A percentile compares a stretch with the other conserved stretches of the same genome.
Conservation (phyloP, 2,797 vertebrate species). For the Pangasius mekongensis region DNA sequence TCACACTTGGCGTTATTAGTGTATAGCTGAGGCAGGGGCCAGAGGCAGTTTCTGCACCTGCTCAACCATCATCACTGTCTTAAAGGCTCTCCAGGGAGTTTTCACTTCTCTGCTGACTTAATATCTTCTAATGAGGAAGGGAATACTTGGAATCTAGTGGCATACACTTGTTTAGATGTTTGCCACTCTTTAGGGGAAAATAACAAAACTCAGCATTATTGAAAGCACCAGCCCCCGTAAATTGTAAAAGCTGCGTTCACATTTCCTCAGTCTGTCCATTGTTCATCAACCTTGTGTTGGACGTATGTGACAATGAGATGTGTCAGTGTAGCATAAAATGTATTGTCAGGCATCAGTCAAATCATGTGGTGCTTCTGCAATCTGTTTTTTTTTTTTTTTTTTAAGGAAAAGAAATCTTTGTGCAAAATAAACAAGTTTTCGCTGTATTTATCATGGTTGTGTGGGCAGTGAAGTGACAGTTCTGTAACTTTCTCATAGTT, state of each 20-base stretch:
- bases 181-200: conserved; percentile 1
- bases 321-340: conserved; percentile 13
- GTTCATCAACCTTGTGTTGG: conserved; percentile 48
- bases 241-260: conserved; percentile 26
- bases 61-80: conserved; percentile 45
- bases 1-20: conserved; percentile 48
- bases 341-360: conserved; percentile 51
- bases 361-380: conserved; percentile 38
- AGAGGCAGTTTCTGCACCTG: conserved; percentile 49
- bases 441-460: conserved; percentile 28
- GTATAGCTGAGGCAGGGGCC: conserved; percentile 35
- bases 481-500: conserved; percentile 43
- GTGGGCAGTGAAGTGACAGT: conserved; percentile 36
- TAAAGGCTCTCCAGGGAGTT: conserved; percentile 43
- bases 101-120: conserved; percentile 54
- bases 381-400: conserved; percentile 2
- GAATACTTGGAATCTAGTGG: conserved; percentile 45
- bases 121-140: conserved; percentile 55
- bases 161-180: conserved; percentile 33
- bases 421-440: conserved; percentile 42
- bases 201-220: neutral
- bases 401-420: neutral
- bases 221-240: conserved; percentile 14
- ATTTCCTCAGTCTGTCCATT: conserved; percentile 46
- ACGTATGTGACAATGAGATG: conserved; percentile 40